A percentile compares a stretch with the other conserved stretches of the same genome.
These are phyloP conservation scores for Callaeas wilsoni DNA, from an alignment of 2,113 vertebrate genomes.

Conservation along the genomic window DNA sequence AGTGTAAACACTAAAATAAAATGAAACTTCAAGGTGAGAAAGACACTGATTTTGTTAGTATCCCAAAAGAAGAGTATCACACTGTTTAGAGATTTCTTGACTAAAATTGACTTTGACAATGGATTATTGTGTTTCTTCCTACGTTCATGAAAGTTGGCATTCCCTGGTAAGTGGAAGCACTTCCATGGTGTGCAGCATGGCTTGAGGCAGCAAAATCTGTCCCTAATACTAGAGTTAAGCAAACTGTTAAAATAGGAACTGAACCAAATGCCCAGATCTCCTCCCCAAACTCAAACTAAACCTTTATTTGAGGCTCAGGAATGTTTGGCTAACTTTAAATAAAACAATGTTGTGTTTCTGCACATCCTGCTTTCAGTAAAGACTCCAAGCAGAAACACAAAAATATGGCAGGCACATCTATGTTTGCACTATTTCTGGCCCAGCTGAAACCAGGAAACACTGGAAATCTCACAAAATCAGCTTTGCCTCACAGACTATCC, in stretches of 20 bases:
- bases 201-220: not conserved
- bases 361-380: constrained; percentile 29
- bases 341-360: constrained; percentile 44
- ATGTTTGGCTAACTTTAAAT: constrained; percentile 52
- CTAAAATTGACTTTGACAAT: not conserved
- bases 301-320: constrained; percentile 13
- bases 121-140: not conserved
- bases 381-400: constrained; percentile 20
- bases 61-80: not conserved
- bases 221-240: not conserved
- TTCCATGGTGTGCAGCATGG: not conserved
- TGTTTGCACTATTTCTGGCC: constrained; percentile 36
- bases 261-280: constrained; percentile 17
- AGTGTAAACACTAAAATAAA: not conserved
- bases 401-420: constrained; percentile 13
- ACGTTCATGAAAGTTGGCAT: not conserved
- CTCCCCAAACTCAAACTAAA: constrained; percentile 24
- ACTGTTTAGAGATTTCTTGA: not conserved
- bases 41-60: not conserved
- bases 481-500: not conserved
- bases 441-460: not conserved
- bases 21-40: not conserved
- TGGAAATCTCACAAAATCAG: constrained; percentile 23
- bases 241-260: constrained; percentile 48
- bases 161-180: not conserved